These are phyloP conservation scores for Otolemur crassicaudatus DNA, from an alignment of 2,797 vertebrate species.

Conservation along the genomic window DNA sequence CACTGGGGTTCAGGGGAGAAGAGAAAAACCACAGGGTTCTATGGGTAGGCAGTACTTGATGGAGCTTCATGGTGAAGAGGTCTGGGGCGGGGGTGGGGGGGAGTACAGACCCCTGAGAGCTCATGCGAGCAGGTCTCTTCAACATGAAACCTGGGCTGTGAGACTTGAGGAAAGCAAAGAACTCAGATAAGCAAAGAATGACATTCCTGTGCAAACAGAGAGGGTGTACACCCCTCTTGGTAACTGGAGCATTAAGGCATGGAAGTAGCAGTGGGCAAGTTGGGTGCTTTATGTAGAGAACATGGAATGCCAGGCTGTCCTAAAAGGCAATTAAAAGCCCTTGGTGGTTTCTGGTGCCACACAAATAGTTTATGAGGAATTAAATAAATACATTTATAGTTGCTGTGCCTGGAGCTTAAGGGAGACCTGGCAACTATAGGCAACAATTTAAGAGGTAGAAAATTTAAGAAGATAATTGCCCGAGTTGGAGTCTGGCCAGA, in stretches of 20 bases:
- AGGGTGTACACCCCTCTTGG: neutral
- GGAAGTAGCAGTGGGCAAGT: neutral
- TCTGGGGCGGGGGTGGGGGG: neutral
- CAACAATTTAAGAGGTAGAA: slow-evolving; percentile 36
- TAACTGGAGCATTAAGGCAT: neutral
- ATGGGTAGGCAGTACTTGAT: neutral
- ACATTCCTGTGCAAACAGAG: neutral
- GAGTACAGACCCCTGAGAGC: neutral
- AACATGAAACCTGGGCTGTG: neutral
- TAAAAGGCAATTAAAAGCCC: neutral
- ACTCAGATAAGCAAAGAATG: neutral
- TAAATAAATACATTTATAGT: slow-evolving; percentile 23
- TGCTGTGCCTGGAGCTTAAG: neutral
- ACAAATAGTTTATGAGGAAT: slow-evolving; percentile 30
- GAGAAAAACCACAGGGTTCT: neutral
- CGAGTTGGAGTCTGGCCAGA: slow-evolving; percentile 4
- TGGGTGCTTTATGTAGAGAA: neutral
- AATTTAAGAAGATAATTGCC: slow-evolving; percentile 19
- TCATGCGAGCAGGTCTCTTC: neutral
- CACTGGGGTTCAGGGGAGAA: neutral
- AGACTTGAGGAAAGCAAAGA: neutral
- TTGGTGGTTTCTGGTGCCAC: neutral
- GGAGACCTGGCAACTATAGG: neutral
- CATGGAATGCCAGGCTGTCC: neutral
- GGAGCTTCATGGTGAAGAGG: neutral